Evolutionary conservation across 2,797 vertebrate species (phyloP).

Genomic region (Muscicapa comitata): DNA sequence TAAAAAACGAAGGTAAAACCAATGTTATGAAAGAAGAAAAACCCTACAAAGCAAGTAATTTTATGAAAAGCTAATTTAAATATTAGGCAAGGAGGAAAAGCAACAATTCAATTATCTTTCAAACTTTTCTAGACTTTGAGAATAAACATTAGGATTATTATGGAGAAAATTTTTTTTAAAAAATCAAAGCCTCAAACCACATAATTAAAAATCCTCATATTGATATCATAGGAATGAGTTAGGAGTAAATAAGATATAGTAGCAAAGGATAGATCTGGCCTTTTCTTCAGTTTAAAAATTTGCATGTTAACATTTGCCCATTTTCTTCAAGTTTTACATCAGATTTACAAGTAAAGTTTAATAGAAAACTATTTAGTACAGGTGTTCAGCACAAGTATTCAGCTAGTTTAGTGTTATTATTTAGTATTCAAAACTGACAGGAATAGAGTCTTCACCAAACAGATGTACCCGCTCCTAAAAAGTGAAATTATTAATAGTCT

Average conservation of each 20-base stretch:
- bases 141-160: not conserved
- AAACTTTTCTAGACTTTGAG: not conserved
- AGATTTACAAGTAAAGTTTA: not conserved
- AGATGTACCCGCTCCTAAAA: not conserved
- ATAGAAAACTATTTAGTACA: not conserved
- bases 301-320: not conserved
- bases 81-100: not conserved
- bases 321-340: not conserved
- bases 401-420: not conserved
- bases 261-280: not conserved
- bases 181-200: not conserved
- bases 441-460: not conserved
- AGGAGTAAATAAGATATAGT: not conserved
- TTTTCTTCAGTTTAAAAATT: not conserved
- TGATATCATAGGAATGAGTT: not conserved
- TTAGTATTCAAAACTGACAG: not conserved
- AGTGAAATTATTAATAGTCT: not conserved
- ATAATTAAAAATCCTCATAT: not conserved
- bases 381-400: not conserved
- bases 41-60: not conserved
- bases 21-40: not conserved
- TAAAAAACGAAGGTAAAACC: not conserved
- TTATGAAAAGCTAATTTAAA: not conserved
- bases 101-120: not conserved
- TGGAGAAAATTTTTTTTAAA: not conserved